Base-by-base conservation (phyloP, 1,140 invertebrate species). In the Bombus difficillimus region DNA sequence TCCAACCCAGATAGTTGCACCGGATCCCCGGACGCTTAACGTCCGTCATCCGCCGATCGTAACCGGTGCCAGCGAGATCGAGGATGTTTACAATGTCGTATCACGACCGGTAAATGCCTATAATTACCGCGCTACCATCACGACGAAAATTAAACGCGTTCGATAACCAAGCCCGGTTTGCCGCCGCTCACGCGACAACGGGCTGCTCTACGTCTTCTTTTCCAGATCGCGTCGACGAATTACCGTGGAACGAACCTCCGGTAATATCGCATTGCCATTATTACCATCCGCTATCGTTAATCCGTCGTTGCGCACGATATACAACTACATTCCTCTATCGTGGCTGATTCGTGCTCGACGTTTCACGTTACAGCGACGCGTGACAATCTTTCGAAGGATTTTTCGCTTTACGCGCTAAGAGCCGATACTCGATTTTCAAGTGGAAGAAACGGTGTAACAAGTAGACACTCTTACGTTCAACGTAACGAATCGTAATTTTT, bases 61-160 rank as follows among this genome's bases (percentile, higher is more conserved):
- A 76, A 77, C 64, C 53, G 22, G 34, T 34, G 18, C 4, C 32
- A 53, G 3, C 25, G 15, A 10, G 22, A 62, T 32, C n/a, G 32
- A n/a, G 25, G 25, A 83, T 73, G 69, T 68, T 76, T 76, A 76
- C 73, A 83, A 77, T 83, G 81, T 83, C 57, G 39, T 77, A 64
- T 69, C 62, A 57, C 73, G 81, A 83, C 6, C 62, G 8, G 13
- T 4, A 53, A 68, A 83, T 39, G 15, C 15, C 81, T 77, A 32
- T 83, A 64, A 83, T 83, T 83, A 83, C 73, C 13, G 3, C 4
- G n/a, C 41, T 47, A n/a, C 22, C 41, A 53, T 66, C 59, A 28
- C 41, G 22, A 10, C 15, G 80, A 74, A 62, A 82, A 82, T 82
- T 64, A 39, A 41, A 74, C 69, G 53, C 62, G n/a, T 77, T 39